Base-by-base conservation (phyloP, 2,113 vertebrate genomes). In the Ammodytes marinus region DNA sequence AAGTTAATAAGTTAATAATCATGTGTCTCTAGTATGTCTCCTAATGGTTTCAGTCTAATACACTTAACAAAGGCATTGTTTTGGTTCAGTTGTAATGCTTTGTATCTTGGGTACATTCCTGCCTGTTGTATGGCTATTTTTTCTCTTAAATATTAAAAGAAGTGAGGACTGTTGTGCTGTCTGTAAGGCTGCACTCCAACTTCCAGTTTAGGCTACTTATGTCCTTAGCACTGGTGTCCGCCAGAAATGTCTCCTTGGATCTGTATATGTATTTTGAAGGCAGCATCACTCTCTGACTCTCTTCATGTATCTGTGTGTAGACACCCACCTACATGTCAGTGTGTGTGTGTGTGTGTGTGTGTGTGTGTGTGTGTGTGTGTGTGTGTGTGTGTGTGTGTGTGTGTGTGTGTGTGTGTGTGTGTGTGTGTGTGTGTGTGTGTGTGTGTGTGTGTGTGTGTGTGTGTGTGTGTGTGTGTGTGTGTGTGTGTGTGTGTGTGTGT, bases 271-370 rank as follows among this genome's bases (percentile, higher is more conserved):
- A 35, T 42, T n/a, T n/a, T 77, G 75, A 82, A 73, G 49, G 47
- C 17, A 79, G 60, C 55, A 3, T 65, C 43, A 39, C 53, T 12
- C 43, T 52, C 7, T 39, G 40, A n/a, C 40, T 59, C 15, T 67
- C 17, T 84, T 55, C 53, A 40, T 73, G 46, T 80, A 42, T 80
- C 69, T 73, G 13, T 74, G 13, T 74, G 46, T 74, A 39, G 69
- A 60, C 66, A 43, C 42, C 43, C 65, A 57, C 74, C 61, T 80
- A 74, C 54, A 66, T 72, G 57, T 78, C 35, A n/a, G 12, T 69
- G n/a, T 35, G 64, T 55, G 35, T 40, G 67, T 46, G 46, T 43
- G 47, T 53, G 63, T 60, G 46, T 9, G 58, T 63, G 54, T 2
- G 47, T 17, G 45, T 27, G 39, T 52, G 14, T 53, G 52, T 45